A percentile compares a stretch with the other conserved stretches of the same genome.
These are phyloP conservation scores for Trichacis sp. DNA, from an alignment of 2,888 invertebrate species.

Conservation along the genomic window DNA sequence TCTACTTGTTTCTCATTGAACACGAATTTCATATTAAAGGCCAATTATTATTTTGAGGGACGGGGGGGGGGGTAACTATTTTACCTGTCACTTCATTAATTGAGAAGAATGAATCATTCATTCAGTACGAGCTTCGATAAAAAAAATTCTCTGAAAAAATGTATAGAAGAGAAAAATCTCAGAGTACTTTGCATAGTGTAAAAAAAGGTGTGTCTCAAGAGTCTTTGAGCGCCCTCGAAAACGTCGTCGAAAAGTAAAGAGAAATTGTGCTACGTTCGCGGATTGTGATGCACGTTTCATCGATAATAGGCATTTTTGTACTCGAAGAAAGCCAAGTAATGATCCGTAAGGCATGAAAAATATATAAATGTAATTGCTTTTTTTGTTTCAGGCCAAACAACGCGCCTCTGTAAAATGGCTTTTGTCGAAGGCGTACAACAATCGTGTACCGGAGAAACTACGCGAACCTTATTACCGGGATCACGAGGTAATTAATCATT, in stretches of 20 bases:
- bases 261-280: not conserved
- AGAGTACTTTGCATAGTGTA: not conserved
- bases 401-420: slow-evolving; percentile 97
- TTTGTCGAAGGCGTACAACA: slow-evolving; percentile 94
- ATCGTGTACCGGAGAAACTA: slow-evolving; percentile 91
- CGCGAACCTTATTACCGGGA: slow-evolving; percentile 95
- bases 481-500: slow-evolving; percentile 93
- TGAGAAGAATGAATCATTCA: no score
- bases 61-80: no score
- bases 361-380: slow-evolving; percentile 32
- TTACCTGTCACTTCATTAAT: no score
- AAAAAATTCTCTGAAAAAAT: no score
- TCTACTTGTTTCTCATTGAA: no score
- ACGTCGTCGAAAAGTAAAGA: not conserved
- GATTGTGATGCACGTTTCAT: not conserved
- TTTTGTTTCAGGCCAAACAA: slow-evolving; percentile 90
- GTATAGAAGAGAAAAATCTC: not conserved
- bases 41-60: no score
- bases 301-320: not conserved
- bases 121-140: no score
- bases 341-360: no score
- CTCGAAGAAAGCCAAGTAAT: not conserved
- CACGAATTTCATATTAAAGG: no score
- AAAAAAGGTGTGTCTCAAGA: slow-evolving; percentile 1
- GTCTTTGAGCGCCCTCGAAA: not conserved